Conservation (phyloP, 2,888 invertebrate species). For the Ctenicera cuprea region DNA sequence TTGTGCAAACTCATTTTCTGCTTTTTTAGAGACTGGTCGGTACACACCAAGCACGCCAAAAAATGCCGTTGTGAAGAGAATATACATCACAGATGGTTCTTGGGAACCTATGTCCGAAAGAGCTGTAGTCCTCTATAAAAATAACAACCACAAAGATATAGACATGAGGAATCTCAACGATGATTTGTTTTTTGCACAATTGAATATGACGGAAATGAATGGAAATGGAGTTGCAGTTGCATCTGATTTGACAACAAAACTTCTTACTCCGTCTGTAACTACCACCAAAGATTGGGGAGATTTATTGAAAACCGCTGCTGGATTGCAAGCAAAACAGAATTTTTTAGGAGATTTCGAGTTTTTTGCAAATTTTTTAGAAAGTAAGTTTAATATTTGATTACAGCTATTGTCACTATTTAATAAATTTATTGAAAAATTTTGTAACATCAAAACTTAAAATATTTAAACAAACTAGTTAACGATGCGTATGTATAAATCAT, state of each 20-base stretch:
- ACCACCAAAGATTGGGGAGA: conserved; percentile 76
- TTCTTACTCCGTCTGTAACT: conserved; percentile 72
- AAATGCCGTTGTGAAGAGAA: conserved; percentile 73
- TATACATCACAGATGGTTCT: conserved; percentile 79
- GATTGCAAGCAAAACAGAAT: conserved; percentile 72
- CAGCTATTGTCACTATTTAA: too few species aligned
- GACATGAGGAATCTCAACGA: conserved; percentile 82
- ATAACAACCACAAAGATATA: conserved; percentile 76
- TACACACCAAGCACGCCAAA: conserved; percentile 70
- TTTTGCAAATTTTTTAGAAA: conserved; percentile 74
- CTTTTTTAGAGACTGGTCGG: conserved; percentile 77
- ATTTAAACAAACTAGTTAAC: too few species aligned
- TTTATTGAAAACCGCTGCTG: conserved; percentile 71
- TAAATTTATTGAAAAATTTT: too few species aligned
- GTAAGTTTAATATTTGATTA: conserved; percentile 68
- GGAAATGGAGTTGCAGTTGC: conserved; percentile 65
- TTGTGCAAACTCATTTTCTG: background rate
- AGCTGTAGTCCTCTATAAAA: conserved; percentile 83
- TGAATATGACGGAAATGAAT: conserved; percentile 64
- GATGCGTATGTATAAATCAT: too few species aligned
- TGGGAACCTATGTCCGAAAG: conserved; percentile 76
- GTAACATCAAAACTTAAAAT: too few species aligned
- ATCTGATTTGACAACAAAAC: conserved; percentile 63
- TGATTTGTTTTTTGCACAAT: conserved; percentile 65
- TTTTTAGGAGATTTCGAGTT: conserved; percentile 77